A percentile compares a stretch with the other conserved stretches of the same genome.
Evolutionary conservation across 1,140 invertebrate species (phyloP).

Genomic region (Macrosteles quadrilineatus): DNA sequence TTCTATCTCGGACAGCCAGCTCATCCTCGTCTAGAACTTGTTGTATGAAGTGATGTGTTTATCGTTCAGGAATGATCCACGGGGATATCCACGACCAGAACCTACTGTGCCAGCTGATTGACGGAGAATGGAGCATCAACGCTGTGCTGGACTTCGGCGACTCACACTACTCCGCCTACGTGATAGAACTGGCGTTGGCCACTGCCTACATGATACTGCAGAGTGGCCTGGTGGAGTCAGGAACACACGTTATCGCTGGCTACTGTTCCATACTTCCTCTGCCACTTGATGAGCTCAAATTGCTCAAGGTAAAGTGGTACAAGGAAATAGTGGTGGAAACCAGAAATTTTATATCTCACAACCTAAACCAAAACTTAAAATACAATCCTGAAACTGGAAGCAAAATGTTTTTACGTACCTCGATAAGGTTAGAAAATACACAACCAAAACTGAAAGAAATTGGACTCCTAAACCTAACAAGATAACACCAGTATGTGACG

Average conservation of each 20-base stretch:
- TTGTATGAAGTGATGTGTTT: no score
- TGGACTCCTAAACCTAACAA: no score
- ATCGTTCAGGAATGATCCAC: slow-evolving; percentile 76
- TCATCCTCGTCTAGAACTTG: no score
- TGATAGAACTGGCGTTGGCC: slow-evolving; percentile 83
- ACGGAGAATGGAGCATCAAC: slow-evolving; percentile 53
- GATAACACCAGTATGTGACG: no score
- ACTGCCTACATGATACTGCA: slow-evolving; percentile 79
- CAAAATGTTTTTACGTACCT: no score
- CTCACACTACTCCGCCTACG: slow-evolving; percentile 65
- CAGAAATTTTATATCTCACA: no score
- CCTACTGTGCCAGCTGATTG: slow-evolving; percentile 61
- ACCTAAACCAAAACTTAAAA: no score
- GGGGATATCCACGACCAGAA: slow-evolving; percentile 92
- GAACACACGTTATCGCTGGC: slow-evolving; percentile 73
- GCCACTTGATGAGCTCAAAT: slow-evolving; percentile 60
- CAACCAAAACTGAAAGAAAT: no score
- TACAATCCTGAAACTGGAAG: no score
- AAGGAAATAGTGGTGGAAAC: no score
- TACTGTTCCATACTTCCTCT: slow-evolving; percentile 64
- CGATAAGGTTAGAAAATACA: no score
- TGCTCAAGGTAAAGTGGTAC: slow-evolving; percentile 65
- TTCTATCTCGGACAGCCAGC: no score
- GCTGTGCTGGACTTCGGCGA: slow-evolving; percentile 86
- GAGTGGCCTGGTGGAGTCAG: slow-evolving; percentile 61